A percentile compares a stretch with the other conserved stretches of the same genome.
These are phyloP conservation scores for Chaetodon trifasciatus DNA, from an alignment of 2,797 vertebrate species.

Conservation along the genomic window DNA sequence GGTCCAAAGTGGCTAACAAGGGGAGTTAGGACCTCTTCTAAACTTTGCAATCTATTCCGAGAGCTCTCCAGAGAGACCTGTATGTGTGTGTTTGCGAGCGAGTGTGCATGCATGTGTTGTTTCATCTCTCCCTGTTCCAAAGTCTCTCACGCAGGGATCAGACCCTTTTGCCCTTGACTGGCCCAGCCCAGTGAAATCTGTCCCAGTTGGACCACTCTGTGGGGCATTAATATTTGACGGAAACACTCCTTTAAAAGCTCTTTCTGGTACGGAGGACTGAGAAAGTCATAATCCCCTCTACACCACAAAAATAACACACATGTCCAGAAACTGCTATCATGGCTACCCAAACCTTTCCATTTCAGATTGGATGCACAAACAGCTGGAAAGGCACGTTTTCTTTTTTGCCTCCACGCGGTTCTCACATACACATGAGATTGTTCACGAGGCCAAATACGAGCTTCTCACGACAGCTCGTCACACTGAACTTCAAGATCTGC, in stretches of 20 bases:
- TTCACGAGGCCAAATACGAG: conserved; percentile 15
- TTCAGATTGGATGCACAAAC: conserved; percentile 31
- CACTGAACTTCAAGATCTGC: conserved; percentile 1
- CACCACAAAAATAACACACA: conserved; percentile 49
- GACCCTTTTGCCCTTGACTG: conserved; percentile 68
- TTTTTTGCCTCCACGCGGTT: conserved; percentile 22
- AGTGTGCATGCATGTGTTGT: conserved; percentile 32
- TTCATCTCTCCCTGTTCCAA: conserved; percentile 47
- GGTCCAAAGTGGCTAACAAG: conserved; percentile 18
- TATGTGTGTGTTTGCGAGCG: conserved; percentile 16
- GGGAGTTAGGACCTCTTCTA: conserved; percentile 32
- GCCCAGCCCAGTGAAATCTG: conserved; percentile 75
- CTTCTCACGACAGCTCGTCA: conserved; percentile 2
- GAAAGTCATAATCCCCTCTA: conserved; percentile 68
- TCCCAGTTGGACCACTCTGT: conserved; percentile 71
- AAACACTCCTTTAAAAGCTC: conserved; percentile 79
- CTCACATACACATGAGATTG: conserved; percentile 8
- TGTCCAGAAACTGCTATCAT: conserved; percentile 41
- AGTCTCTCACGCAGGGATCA: conserved; percentile 72
- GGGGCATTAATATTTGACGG: conserved; percentile 81
- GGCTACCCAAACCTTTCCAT: conserved; percentile 2
- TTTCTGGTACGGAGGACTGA: conserved; percentile 62
- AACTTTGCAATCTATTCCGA: conserved; percentile 64
- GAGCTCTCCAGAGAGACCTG: conserved; percentile 59
- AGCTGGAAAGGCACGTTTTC: not conserved